Evolutionary conservation across 2,113 vertebrate species (phyloP).

Genomic region (Thermophis baileyi): DNA sequence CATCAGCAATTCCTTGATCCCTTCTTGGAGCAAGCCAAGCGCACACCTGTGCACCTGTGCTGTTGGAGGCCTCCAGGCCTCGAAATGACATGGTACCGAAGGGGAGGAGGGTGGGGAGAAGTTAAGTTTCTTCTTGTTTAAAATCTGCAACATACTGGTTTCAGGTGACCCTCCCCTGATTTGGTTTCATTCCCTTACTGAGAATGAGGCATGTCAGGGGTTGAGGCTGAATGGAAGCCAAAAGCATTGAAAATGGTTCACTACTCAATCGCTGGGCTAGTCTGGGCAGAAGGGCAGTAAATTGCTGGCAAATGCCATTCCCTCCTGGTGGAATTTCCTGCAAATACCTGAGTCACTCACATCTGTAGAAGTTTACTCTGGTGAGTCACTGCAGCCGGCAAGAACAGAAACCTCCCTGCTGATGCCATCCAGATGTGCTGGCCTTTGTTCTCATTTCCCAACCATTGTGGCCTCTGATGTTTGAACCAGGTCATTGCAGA

Average conservation of each 20-base stretch:
- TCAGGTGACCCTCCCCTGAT: constrained; percentile 65
- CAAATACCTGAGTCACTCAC: not conserved
- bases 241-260: not conserved
- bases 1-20: constrained; percentile 59
- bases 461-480: not conserved
- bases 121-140: not conserved
- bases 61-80: constrained; percentile 68
- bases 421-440: not conserved
- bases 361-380: not conserved
- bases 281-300: constrained; percentile 46
- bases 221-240: constrained; percentile 22
- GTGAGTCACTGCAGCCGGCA: not conserved
- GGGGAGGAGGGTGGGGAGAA: constrained; percentile 18
- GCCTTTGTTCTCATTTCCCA: not conserved
- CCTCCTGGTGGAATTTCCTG: constrained; percentile 1
- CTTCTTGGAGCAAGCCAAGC: constrained; percentile 49
- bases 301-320: not conserved
- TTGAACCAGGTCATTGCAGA: not conserved
- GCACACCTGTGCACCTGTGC: constrained; percentile 54
- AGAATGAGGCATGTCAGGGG: constrained; percentile 50
- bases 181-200: constrained; percentile 20
- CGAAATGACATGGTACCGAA: constrained; percentile 57
- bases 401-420: not conserved
- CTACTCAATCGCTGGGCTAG: constrained; percentile 50
- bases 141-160: constrained; percentile 36